Conservation (phyloP, 2,888 invertebrate genomes). For the Emesis furor region DNA sequence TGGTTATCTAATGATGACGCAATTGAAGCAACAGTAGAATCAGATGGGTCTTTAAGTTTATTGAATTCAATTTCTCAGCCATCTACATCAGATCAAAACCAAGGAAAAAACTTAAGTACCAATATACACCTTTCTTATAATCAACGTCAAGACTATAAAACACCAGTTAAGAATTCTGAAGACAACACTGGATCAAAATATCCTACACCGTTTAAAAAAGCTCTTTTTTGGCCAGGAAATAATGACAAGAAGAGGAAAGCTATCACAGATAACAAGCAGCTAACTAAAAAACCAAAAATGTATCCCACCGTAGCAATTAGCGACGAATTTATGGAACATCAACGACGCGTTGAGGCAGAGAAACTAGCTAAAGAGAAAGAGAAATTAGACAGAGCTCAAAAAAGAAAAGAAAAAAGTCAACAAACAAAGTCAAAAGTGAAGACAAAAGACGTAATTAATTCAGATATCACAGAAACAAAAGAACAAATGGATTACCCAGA, state of each 20-base stretch:
- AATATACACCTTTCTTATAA: not conserved
- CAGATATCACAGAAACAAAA: not conserved
- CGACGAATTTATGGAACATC: slow-evolving; percentile 3
- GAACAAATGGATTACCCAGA: slow-evolving; percentile 29
- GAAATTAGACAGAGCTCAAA: too few relatives aligned
- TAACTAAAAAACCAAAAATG: slow-evolving; percentile 29
- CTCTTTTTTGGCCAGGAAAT: slow-evolving; percentile 33
- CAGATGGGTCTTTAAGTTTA: slow-evolving; percentile 8
- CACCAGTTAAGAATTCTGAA: slow-evolving; percentile 1
- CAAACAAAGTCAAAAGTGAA: too few relatives aligned
- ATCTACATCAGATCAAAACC: slow-evolving; percentile 29
- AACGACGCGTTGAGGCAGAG: too few relatives aligned
- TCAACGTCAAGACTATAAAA: not conserved
- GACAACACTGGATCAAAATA: not conserved
- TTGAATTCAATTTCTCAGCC: slow-evolving; percentile 7
- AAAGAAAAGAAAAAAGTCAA: too few relatives aligned
- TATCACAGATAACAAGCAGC: slow-evolving; percentile 24
- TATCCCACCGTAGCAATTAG: slow-evolving; percentile 33
- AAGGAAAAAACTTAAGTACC: slow-evolving; percentile 18
- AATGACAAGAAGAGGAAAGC: slow-evolving; percentile 24
- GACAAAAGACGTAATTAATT: too few relatives aligned
- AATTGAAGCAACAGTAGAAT: not conserved
- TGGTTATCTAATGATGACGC: not conserved
- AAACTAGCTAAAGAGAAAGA: too few relatives aligned
- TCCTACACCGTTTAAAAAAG: slow-evolving; percentile 28